phyloP scores from a whole-genome alignment of 2,797 vertebrate genomes.

The Coranthus polyacanthus region DNA sequence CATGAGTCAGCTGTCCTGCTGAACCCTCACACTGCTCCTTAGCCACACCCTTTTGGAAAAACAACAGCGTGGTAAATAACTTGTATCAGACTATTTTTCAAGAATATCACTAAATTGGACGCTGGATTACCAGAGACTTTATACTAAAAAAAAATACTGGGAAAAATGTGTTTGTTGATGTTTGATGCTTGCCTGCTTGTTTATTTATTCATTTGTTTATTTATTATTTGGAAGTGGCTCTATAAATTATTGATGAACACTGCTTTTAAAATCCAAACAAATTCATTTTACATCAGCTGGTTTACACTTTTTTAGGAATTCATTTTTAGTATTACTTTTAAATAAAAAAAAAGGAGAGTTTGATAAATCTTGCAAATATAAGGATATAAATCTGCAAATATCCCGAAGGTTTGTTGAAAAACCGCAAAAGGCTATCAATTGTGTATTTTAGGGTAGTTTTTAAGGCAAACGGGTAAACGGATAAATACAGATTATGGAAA shows the following conservation, averaged over 20 bases:
- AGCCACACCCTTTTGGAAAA: constrained; percentile 56
- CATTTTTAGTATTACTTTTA: constrained; percentile 28
- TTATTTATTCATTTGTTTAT: constrained; percentile 89
- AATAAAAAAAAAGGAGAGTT: constrained; percentile 28
- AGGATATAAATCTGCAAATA: constrained; percentile 21
- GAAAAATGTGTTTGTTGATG: constrained; percentile 82
- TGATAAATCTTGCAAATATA: constrained; percentile 19
- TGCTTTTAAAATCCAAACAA: constrained; percentile 69
- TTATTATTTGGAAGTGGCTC: constrained; percentile 84
- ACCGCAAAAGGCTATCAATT: neutral
- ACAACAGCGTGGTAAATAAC: constrained; percentile 42
- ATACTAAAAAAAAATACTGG: constrained; percentile 57
- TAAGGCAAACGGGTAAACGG: neutral
- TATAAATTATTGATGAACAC: constrained; percentile 84
- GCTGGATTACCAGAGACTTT: constrained; percentile 77
- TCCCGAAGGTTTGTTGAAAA: constrained; percentile 6
- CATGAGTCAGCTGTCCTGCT: constrained; percentile 35
- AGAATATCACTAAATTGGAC: constrained; percentile 55
- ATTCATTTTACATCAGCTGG: constrained; percentile 66
- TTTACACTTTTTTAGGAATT: constrained; percentile 31
- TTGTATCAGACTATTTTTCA: constrained; percentile 72
- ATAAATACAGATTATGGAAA: constrained; percentile 31
- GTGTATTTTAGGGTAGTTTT: constrained; percentile 2
- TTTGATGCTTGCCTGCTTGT: constrained; percentile 86
- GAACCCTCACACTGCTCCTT: constrained; percentile 43